Conservation (phyloP, 1,140 invertebrate genomes). For the Hermetia illucens region DNA sequence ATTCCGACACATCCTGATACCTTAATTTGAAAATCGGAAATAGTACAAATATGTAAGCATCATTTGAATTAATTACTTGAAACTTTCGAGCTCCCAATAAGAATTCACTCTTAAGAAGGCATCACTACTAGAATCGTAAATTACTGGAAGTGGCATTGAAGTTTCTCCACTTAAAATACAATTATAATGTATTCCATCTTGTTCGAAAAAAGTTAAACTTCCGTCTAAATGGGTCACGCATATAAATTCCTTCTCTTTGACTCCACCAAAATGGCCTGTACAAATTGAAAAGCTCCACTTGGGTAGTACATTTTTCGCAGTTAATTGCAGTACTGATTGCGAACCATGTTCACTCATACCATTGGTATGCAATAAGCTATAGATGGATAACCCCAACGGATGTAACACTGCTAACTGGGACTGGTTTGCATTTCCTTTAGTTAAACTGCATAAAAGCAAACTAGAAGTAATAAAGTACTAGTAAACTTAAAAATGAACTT, state of each 20-base stretch:
- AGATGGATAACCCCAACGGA: constrained; percentile 22
- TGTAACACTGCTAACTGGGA: constrained; percentile 24
- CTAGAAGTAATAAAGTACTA: too few relatives aligned
- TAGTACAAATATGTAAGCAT: too few relatives aligned
- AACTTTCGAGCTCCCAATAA: constrained; percentile 51
- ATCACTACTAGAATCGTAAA: constrained; percentile 53
- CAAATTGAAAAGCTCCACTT: constrained; percentile 44
- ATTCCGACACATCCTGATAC: too few relatives aligned
- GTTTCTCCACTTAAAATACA: constrained; percentile 37
- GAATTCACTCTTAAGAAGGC: constrained; percentile 53
- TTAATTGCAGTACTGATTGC: constrained; percentile 29
- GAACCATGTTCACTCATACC: constrained; percentile 24
- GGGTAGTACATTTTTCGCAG: constrained; percentile 42
- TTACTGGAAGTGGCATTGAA: constrained; percentile 52
- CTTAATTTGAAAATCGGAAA: too few relatives aligned
- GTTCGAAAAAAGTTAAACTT: constrained; percentile 59
- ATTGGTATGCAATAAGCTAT: constrained; percentile 16
- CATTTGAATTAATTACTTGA: constrained; percentile 38
- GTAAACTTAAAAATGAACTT: too few relatives aligned
- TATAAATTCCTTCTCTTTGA: constrained; percentile 53
- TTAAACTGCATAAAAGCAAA: too few relatives aligned
- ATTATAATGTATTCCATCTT: constrained; percentile 33
- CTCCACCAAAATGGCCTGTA: constrained; percentile 60
- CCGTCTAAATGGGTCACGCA: constrained; percentile 68
- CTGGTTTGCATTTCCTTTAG: too few relatives aligned